Percentiles rank a stretch among this genome's conserved stretches.
Evolutionary conservation across 1,140 invertebrate species (phyloP).

Genomic region (Camponotus floridanus): DNA sequence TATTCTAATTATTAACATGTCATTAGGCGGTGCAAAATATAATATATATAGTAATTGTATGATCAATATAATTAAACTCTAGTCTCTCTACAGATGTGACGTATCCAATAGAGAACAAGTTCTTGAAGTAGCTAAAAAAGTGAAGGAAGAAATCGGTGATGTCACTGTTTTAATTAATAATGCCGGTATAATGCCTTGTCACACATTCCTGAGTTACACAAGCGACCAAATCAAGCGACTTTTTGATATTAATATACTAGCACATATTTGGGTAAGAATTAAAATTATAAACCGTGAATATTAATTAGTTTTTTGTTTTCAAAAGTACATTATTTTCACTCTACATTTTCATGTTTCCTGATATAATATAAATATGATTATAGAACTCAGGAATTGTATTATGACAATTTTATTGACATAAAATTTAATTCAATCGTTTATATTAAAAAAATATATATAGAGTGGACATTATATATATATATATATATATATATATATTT

Average conservation of each 20-base stretch:
- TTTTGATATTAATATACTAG: constrained; percentile 93
- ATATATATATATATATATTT: too few species aligned
- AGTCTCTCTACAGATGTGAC: constrained; percentile 88
- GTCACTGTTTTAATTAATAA: constrained; percentile 94
- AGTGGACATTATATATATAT: not conserved
- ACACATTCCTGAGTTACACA: constrained; percentile 89
- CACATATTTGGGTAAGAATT: constrained; percentile 92
- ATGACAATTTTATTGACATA: not conserved
- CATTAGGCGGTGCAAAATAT: too few species aligned
- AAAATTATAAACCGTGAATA: not conserved
- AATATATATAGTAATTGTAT: not conserved
- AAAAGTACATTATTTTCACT: not conserved
- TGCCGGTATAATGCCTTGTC: constrained; percentile 95
- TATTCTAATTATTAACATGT: too few species aligned
- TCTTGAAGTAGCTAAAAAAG: constrained; percentile 85
- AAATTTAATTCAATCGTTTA: not conserved
- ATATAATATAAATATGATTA: too few species aligned
- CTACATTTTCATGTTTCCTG: too few species aligned
- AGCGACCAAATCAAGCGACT: constrained; percentile 89
- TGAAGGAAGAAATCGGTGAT: constrained; percentile 89
- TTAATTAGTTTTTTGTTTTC: not conserved
- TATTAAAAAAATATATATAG: not conserved
- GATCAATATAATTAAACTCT: not conserved
- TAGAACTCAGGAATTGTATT: too few species aligned
- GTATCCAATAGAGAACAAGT: constrained; percentile 89